These are phyloP conservation scores for Holocentrus rufus DNA, from an alignment of 2,797 vertebrate genomes.

Conservation along the genomic window DNA sequence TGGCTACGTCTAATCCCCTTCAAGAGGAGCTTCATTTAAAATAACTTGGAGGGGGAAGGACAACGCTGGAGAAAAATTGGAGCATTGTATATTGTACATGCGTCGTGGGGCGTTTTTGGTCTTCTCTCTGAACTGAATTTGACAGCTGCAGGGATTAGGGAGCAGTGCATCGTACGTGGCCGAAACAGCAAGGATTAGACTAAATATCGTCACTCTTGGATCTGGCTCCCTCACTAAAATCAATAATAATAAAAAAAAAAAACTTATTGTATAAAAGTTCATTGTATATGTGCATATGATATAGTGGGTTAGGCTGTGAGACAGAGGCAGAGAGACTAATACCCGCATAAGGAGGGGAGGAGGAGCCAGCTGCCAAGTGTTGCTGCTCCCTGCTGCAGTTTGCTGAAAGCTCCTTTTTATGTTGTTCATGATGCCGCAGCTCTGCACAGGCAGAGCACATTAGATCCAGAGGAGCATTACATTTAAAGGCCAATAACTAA, in stretches of 20 bases:
- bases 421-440: conserved; percentile 37
- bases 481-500: conserved; percentile 33
- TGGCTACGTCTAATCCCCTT: conserved; percentile 74
- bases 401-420: conserved; percentile 48
- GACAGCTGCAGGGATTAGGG: conserved; percentile 78
- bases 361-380: conserved; percentile 52
- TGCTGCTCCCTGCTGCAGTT: conserved; percentile 49
- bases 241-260: too few species aligned
- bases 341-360: conserved; percentile 40
- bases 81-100: conserved; percentile 72
- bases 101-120: conserved; percentile 63
- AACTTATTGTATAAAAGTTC: conserved; percentile 53
- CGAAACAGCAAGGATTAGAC: conserved; percentile 74
- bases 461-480: conserved; percentile 4
- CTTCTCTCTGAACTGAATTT: conserved; percentile 71
- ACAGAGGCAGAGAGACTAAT: conserved; percentile 37
- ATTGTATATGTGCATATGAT: conserved; percentile 5
- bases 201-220: conserved; percentile 66
- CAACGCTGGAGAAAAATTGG: conserved; percentile 65
- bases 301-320: conserved; percentile 21
- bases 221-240: conserved; percentile 66
- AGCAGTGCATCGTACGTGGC: conserved; percentile 62
- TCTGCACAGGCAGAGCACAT: conserved; percentile 15
- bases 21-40: conserved; percentile 72
- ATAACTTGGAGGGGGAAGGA: conserved; percentile 58